Base-by-base conservation (phyloP, 2,113 vertebrate species). In the Phoxinus phoxinus region DNA sequence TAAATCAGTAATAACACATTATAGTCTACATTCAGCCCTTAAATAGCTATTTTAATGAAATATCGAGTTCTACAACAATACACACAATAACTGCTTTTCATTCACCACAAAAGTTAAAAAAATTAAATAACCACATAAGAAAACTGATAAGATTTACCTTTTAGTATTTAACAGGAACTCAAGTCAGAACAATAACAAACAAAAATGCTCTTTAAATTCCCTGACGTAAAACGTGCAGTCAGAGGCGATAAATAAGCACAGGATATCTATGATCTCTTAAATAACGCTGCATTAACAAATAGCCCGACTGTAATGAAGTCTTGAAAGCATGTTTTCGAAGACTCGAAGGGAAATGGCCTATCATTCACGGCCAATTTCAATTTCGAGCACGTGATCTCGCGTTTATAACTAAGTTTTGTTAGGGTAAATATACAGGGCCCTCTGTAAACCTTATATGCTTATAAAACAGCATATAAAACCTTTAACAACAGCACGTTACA, bases 391-490 rank as follows among this genome's bases (percentile, higher is more conserved):
- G 97, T 99, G 98, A 98, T 98, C 96, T 94, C 94, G 95, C 94
- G 96, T 97, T 97, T 98, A 96, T 97, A 97, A 97, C 95, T 96
- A 96, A 97, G 96, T 98, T 98, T 97, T 97, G 96, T 97, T 97
- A 96, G 96, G 96, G 95, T 94, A 97, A 97, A 98, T 97, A 95
- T 97, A 96, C 96, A 96, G 88, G 96, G 96, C 94, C 96, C 96
- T 97, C 98, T 96, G 97, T 99, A 99, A 99, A 99, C 96, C 96
- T 97, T 95, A 94, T 96, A 96, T 95, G 96, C 97, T 97, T 99
- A 99, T 99, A 99, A 99, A 99, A 98, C 96, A 97, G 97, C 97
- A 97, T 97, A 98, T 99, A 99, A 99, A 99, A 93, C 93, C 96
- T 94, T 99, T 98, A 99, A 98, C 96, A 97, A 97, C 95, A 93